Evolutionary conservation across 2,113 vertebrate genomes (phyloP).

Genomic region (Sorex fumeus): DNA sequence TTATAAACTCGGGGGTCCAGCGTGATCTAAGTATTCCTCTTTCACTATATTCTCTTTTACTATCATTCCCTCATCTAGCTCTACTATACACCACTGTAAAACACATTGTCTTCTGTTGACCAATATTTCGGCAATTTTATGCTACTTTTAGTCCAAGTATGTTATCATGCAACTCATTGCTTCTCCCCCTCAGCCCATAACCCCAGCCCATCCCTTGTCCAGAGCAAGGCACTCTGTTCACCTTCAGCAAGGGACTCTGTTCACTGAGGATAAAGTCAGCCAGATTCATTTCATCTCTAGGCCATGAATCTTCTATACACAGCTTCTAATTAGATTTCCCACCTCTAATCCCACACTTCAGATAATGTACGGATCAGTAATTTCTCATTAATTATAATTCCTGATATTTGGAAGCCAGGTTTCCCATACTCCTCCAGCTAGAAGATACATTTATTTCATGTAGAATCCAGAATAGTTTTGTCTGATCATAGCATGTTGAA

Average conservation of each 20-base stretch:
- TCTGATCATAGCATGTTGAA: background rate
- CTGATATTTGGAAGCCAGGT: background rate
- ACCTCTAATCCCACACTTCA: background rate
- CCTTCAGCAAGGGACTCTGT: rapidly evolving
- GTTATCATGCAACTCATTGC: rapidly evolving
- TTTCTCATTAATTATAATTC: background rate
- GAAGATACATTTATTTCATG: background rate
- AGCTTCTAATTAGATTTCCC: background rate
- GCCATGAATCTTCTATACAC: background rate
- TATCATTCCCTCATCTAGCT: too few species aligned
- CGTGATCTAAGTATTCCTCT: too few species aligned
- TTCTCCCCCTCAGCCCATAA: background rate
- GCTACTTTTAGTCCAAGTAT: background rate
- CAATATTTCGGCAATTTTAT: background rate
- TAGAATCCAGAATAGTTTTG: background rate
- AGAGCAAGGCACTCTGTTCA: too few species aligned
- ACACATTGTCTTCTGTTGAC: background rate
- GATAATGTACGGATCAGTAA: background rate
- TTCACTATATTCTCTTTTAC: too few species aligned
- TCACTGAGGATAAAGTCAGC: rapidly evolving
- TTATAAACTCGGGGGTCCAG: too few species aligned
- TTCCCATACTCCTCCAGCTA: background rate
- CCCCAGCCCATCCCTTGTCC: background rate
- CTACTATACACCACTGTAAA: background rate
- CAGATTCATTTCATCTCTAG: background rate